These are phyloP conservation scores for Cyphomyrus plagiostoma DNA, from an alignment of 2,113 vertebrate species.

Conservation along the genomic window DNA sequence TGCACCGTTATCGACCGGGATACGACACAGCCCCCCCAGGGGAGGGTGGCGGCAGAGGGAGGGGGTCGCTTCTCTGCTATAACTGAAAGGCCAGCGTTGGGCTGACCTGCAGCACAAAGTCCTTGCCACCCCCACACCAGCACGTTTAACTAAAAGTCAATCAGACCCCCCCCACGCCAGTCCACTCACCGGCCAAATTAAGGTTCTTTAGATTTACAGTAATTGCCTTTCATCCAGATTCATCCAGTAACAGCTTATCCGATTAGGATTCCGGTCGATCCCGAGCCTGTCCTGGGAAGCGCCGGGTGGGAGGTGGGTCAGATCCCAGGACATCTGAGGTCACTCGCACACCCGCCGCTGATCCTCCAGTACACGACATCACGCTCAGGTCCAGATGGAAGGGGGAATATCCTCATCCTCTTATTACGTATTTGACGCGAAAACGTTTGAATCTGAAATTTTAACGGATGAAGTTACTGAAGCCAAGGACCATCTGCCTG, in stretches of 20 bases:
- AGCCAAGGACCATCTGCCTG: neutral
- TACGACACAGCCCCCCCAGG: neutral
- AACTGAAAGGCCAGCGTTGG: neutral
- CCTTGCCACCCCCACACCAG: neutral
- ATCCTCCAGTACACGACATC: neutral
- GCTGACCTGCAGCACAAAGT: neutral
- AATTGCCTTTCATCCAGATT: neutral
- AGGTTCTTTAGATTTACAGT: neutral
- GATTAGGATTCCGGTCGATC: neutral
- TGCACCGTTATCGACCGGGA: neutral
- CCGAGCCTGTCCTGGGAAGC: neutral
- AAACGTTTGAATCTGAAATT: neutral
- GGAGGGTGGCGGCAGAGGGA: neutral
- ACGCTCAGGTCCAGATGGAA: neutral
- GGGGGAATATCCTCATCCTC: neutral
- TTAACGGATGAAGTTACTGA: neutral
- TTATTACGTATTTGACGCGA: neutral
- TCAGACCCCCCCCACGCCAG: neutral
- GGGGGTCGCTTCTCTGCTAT: neutral
- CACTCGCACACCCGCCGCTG: neutral
- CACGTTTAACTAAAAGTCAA: neutral
- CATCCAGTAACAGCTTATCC: neutral
- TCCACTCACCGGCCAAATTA: neutral
- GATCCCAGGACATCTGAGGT: neutral
- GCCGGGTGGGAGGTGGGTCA: neutral